These are phyloP conservation scores for Caenorhabditis inopinata DNA, from an alignment of 1,140 invertebrate species.

Conservation along the genomic window DNA sequence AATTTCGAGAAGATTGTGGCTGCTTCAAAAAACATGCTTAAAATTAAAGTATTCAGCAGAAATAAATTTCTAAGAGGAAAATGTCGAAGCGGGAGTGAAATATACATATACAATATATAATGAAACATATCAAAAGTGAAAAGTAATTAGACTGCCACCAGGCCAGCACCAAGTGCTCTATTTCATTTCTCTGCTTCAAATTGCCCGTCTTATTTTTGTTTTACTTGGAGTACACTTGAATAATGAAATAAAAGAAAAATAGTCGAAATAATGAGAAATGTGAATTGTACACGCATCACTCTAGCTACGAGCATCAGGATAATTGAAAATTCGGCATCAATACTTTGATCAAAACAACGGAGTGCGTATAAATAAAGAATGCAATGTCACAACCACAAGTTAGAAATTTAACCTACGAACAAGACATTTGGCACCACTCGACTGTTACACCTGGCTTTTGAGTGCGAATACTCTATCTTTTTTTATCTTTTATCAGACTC, in stretches of 20 bases:
- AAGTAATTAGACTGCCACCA: not conserved
- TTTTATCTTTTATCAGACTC: not conserved
- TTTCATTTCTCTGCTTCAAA: not conserved
- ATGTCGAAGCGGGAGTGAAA: too few species aligned
- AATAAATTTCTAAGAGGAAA: too few species aligned
- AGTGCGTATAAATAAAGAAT: not conserved
- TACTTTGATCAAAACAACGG: not conserved
- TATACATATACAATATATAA: too few species aligned
- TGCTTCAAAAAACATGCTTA: too few species aligned
- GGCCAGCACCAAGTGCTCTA: not conserved
- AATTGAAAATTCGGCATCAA: not conserved
- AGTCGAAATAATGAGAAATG: not conserved
- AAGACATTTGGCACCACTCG: not conserved
- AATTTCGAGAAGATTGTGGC: too few species aligned
- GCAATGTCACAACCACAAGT: not conserved
- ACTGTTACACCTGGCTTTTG: not conserved
- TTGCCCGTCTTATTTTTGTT: not conserved
- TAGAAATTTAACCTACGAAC: slow-evolving; percentile 5
- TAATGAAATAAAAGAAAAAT: not conserved
- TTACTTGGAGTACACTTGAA: not conserved
- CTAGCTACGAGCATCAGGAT: not conserved
- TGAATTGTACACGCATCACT: not conserved
- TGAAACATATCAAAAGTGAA: not conserved
- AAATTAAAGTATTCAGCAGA: too few species aligned
- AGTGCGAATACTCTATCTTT: not conserved